These are phyloP conservation scores for Ischnura elegans DNA, from an alignment of 2,888 invertebrate genomes.

Conservation along the genomic window DNA sequence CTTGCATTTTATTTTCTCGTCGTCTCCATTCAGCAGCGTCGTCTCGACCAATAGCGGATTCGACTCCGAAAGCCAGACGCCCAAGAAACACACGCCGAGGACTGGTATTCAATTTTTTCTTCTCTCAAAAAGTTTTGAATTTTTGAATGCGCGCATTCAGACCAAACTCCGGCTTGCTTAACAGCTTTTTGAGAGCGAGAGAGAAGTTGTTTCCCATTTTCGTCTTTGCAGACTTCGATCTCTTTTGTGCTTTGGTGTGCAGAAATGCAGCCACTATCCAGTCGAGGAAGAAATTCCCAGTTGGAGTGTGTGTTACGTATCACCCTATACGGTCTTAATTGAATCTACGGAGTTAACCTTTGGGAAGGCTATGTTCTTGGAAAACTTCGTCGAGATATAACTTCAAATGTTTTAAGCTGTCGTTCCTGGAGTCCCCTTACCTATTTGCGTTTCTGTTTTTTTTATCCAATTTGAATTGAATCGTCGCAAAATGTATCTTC, in stretches of 20 bases:
- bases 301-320: background rate
- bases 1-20: background rate
- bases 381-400: too few species aligned
- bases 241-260: background rate
- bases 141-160: background rate
- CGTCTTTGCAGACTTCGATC: background rate
- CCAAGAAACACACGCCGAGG: background rate
- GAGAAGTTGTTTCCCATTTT: background rate
- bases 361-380: too few species aligned
- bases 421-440: too few species aligned
- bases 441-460: too few species aligned
- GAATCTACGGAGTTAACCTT: background rate
- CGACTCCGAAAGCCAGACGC: background rate
- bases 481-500: too few species aligned
- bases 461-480: too few species aligned
- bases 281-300: background rate
- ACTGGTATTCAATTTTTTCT: background rate
- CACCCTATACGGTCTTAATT: background rate
- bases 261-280: slow-evolving; percentile 1
- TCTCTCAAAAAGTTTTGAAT: background rate
- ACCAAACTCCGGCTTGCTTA: background rate
- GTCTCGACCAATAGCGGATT: background rate
- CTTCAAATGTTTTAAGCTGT: too few species aligned
- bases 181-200: background rate
- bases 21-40: slow-evolving; percentile 7